Percentiles rank a stretch among this genome's conserved stretches.
These are phyloP conservation scores for Plagodis dolabraria DNA, from an alignment of 2,888 invertebrate species.

Conservation along the genomic window DNA sequence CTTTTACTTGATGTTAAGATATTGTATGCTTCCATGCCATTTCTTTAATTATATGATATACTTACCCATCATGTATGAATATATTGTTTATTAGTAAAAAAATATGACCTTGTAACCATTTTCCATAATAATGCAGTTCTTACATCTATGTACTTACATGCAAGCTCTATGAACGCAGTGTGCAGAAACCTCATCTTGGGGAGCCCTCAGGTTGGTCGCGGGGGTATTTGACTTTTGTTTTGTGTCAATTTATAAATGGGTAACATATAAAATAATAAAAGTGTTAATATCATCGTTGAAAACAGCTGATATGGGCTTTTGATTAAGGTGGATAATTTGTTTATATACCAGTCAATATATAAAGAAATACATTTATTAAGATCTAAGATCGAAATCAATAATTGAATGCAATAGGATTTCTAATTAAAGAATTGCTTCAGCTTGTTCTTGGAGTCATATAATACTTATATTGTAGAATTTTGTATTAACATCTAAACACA, in stretches of 20 bases:
- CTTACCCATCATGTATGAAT: not conserved
- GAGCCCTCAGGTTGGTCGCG: conserved; percentile 64
- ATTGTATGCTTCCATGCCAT: too few species aligned
- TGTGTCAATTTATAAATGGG: conserved; percentile 85
- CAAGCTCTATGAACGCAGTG: conserved; percentile 49
- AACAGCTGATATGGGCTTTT: conserved; percentile 57
- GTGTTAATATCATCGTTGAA: conserved; percentile 84
- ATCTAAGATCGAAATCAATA: conserved; percentile 2
- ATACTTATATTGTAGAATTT: not conserved
- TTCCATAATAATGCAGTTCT: conserved; percentile 37
- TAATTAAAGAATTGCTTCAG: conserved; percentile 2
- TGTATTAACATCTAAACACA: conserved; percentile 5
- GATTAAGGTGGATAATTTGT: too few species aligned
- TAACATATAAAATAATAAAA: conserved; percentile 85
- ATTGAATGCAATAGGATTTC: conserved; percentile 4
- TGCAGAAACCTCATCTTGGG: conserved; percentile 54
- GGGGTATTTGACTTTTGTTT: conserved; percentile 83
- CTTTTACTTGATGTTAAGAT: too few species aligned
- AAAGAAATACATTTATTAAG: conserved; percentile 2
- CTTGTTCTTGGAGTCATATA: not conserved
- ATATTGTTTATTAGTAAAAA: conserved; percentile 4
- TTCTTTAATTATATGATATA: not conserved
- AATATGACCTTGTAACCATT: conserved; percentile 22
- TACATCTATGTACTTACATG: conserved; percentile 78
- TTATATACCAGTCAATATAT: not conserved